Base-by-base conservation (phyloP, 2,797 vertebrate species). In the Crotalus adamanteus region DNA sequence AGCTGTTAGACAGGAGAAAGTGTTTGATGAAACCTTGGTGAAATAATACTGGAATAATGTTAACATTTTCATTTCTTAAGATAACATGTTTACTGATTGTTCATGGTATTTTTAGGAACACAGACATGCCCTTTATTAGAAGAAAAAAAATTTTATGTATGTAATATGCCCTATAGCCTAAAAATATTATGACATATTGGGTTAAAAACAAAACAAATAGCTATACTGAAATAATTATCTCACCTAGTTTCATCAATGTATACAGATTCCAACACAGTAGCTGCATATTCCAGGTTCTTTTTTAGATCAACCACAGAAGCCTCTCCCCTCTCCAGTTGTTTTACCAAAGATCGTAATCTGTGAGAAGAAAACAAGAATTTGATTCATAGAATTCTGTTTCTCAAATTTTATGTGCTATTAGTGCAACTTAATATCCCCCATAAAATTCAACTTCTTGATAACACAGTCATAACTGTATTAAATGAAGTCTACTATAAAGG, bases 201-300 rank as follows among this genome's bases (percentile, higher is more conserved):
- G 4, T 83, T 83, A 47, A 83, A 83, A 83, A 47, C 1, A 61
- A 61, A 55, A 7, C 69, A 53, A 53, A 56, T 56, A 65, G 89
- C n/a, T 57, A 87, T 53, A 93, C 16, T 8, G 25, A 90, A 93
- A 28, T 31, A 57, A 18, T 87, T 63, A 94, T 94, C 97, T 97
- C 96, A 99, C 99, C 99, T 98, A 0, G 99, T 99, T 97, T 99
- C 99, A 42, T 99, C 99, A 59, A 99, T 98, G 97, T 99, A 99
- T 63, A 99, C 98, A 0, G 99, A 99, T 96, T 99, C 99, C 92
- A 99, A 98, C 93, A 99, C 99, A 2, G 98, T 98, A 0, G 99
- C 99, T 3, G 99, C 99, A 97, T 99, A 99, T 96, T 99, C 99
- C 18, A 99, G 98, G 97, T 99, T 99, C 97, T 99, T 99, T 98